Percentiles rank a stretch among this genome's conserved stretches.
Conservation (phyloP, 2,113 vertebrate species). For the Aldabrachelys gigantea region DNA sequence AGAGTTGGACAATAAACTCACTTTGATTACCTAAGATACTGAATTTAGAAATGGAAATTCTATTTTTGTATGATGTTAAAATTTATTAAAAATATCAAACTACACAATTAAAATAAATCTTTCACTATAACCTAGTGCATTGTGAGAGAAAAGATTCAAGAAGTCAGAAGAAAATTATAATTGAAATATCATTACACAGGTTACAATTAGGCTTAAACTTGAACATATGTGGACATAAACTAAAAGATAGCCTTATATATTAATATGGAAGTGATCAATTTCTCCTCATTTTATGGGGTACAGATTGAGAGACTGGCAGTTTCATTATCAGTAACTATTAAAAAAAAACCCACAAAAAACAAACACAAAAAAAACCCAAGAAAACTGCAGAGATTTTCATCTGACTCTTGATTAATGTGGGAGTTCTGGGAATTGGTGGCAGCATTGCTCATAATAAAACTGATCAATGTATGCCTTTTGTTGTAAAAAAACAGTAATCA, state of each 20-base stretch:
- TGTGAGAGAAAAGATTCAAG: not conserved
- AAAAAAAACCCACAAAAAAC: rapidly evolving
- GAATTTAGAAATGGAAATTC: not conserved
- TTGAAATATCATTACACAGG: not conserved
- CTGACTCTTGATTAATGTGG: not conserved
- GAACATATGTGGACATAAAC: not conserved
- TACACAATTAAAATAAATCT: not conserved
- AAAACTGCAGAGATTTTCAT: not conserved
- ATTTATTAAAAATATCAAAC: not conserved
- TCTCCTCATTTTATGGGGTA: not conserved
- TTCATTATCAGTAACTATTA: not conserved
- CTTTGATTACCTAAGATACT: not conserved
- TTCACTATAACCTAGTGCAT: not conserved
- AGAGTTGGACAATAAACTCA: not conserved
- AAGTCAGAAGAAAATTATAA: not conserved
- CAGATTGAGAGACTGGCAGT: not conserved
- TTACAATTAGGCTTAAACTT: not conserved
- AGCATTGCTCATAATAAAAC: not conserved
- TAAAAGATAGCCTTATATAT: not conserved
- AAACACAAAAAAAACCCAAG: not conserved
- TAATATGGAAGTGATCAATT: not conserved
- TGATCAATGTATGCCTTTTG: not conserved
- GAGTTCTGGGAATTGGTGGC: not conserved
- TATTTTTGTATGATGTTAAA: not conserved
- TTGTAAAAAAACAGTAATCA: not conserved